Conservation (phyloP, 2,797 vertebrate species). For the Melanotaenia pygmaea region DNA sequence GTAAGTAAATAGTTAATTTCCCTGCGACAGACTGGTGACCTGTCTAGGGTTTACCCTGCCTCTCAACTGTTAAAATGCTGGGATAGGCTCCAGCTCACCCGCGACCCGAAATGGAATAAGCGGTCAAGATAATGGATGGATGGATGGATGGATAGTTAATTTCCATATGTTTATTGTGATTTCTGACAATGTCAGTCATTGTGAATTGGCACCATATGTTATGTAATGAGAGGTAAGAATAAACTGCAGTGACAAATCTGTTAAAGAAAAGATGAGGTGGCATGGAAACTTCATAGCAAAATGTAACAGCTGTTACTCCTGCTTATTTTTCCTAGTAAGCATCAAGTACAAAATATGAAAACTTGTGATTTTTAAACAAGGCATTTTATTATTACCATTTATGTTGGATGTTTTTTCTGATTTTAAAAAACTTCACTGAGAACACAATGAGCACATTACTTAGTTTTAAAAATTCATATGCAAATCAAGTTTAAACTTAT, state of each 20-base stretch:
- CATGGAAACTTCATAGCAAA: background rate
- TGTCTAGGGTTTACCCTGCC: no score
- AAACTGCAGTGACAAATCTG: background rate
- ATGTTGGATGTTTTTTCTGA: background rate
- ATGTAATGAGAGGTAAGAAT: background rate
- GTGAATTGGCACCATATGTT: background rate
- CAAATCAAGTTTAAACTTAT: background rate
- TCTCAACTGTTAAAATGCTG: no score
- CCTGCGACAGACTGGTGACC: no score
- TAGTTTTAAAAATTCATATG: background rate
- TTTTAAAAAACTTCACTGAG: background rate
- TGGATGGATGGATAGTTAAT: no score
- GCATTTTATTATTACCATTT: background rate
- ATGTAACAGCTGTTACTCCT: background rate
- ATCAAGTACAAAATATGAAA: background rate
- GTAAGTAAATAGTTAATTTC: background rate
- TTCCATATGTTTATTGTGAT: background rate
- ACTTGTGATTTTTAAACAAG: background rate
- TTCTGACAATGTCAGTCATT: background rate
- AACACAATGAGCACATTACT: background rate
- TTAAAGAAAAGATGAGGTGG: background rate
- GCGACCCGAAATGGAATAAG: no score
- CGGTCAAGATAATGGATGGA: no score
- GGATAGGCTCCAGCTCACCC: no score
- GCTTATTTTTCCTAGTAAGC: no score